Base-by-base conservation (phyloP, 2,113 vertebrate species). In the Sylvilagus bachmani region DNA sequence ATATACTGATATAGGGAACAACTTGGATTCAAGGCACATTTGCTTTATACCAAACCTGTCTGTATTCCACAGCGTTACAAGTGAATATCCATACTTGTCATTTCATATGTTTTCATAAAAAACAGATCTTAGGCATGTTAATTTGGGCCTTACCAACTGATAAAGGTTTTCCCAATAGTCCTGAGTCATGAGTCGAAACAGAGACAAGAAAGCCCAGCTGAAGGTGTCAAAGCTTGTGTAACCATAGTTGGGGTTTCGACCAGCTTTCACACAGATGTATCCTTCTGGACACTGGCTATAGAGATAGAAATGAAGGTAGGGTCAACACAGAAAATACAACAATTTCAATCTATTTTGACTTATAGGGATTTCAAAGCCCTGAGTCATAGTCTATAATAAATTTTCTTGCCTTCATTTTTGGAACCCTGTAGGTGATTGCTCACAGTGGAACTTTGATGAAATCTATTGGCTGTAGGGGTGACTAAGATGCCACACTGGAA, bases 161-260 rank as follows among this genome's bases (percentile, higher is more conserved):
- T 99, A 99, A 91, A 99, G 99, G 75, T 99, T 99, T 95, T 99
- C 99, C 99, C 99, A 99, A 96, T 93, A 99, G 96, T 99, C 99
- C 95, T 99, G 99, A 97, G 99, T 99, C 99, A 99, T 99, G 58
- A 99, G 98, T 89, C 99, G 98, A 97, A 99, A 99, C 16, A 99
- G 98, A 19, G 99, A 99, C 67, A 99, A 98, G 67, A 99, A 99
- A 85, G 99, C 99, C 99, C 99, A 99, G 10, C 99, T 99, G 95
- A 99, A 99, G 9, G 98, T 99, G 90, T 99, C 99, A 97, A 99
- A 99, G 96, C 99, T 99, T 89, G 99, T 99, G 97, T 99, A 99
- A 49, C 98, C 98, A 44, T 99, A 99, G 96, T 99, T 99, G n/a
- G 99, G 99, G 82, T 99, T 99, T 66, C 58, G 92, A 75, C 99